Conservation (phyloP, 2,797 vertebrate genomes). For the Cichlasoma orientale region DNA sequence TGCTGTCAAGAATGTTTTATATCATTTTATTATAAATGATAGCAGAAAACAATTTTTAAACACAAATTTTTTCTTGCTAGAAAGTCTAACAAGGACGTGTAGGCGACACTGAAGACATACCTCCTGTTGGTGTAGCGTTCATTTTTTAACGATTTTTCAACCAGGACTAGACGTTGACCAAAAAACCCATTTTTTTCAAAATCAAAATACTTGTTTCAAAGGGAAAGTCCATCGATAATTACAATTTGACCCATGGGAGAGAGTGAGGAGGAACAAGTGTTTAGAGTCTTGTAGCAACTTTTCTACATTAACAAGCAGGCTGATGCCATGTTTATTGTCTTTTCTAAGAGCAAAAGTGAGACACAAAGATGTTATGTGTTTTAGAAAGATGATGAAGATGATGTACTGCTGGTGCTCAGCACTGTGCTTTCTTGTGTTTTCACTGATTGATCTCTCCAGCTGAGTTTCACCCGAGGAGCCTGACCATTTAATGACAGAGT, state of each 20-base stretch:
- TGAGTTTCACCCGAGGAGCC: background rate
- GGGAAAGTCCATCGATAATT: background rate
- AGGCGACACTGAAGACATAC: too few relatives aligned
- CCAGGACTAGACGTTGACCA: background rate
- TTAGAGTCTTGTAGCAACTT: background rate
- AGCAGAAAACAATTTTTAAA: background rate
- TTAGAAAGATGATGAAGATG: background rate
- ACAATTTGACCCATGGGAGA: too few relatives aligned
- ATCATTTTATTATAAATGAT: background rate
- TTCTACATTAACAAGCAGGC: background rate
- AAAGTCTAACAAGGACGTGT: too few relatives aligned
- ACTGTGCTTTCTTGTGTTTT: background rate
- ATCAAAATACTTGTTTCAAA: background rate
- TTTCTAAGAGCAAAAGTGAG: background rate
- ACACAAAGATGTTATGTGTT: background rate
- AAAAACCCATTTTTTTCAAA: background rate
- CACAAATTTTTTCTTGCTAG: background rate
- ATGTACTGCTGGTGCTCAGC: background rate
- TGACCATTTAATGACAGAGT: background rate
- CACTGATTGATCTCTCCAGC: background rate
- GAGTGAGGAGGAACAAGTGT: too few relatives aligned
- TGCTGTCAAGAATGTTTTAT: background rate
- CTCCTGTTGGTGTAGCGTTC: too few relatives aligned
- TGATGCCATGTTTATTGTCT: rapidly evolving
- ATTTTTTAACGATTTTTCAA: background rate